Conservation (phyloP, 2,888 invertebrate species). For the Leucania comma region DNA sequence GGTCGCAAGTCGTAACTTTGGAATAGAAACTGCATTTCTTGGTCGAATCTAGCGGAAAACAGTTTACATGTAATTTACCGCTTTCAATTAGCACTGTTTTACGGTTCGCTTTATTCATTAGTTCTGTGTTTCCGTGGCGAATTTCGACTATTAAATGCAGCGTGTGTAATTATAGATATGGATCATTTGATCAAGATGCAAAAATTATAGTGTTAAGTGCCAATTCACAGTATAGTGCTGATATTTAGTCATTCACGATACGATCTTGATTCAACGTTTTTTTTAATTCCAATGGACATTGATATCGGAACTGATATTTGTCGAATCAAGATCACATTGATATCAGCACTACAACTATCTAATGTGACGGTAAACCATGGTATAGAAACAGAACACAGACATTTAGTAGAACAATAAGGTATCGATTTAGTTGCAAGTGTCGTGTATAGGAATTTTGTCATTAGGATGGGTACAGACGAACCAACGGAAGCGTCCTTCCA, state of each 20-base stretch:
- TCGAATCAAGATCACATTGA: conserved; percentile 22
- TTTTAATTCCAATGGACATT: background rate
- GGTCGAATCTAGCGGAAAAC: conserved; percentile 36
- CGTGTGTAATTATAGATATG: conserved; percentile 20
- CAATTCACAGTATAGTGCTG: conserved; percentile 47
- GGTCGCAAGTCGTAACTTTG: conserved; percentile 42
- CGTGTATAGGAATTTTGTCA: conserved; percentile 47
- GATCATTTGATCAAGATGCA: conserved; percentile 36
- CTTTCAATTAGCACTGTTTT: conserved; percentile 36
- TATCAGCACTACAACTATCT: conserved; percentile 40
- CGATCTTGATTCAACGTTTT: conserved; percentile 7
- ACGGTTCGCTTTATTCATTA: conserved; percentile 23
- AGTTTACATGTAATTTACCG: conserved; percentile 30
- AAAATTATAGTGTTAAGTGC: conserved; percentile 38
- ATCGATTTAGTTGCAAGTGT: conserved; percentile 76
- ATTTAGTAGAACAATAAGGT: conserved; percentile 57
- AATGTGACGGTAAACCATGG: conserved; percentile 66
- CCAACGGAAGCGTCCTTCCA: conserved; percentile 11
- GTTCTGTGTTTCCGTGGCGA: conserved; percentile 16
- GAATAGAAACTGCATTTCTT: conserved; percentile 51
- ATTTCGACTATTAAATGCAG: conserved; percentile 53
- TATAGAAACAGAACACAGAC: conserved; percentile 60
- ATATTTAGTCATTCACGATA: conserved; percentile 27
- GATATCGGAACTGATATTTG: background rate
- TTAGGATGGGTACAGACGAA: conserved; percentile 16